Evolutionary conservation across 2,888 invertebrate species (phyloP).

Genomic region (Brachyopa scutellaris): DNA sequence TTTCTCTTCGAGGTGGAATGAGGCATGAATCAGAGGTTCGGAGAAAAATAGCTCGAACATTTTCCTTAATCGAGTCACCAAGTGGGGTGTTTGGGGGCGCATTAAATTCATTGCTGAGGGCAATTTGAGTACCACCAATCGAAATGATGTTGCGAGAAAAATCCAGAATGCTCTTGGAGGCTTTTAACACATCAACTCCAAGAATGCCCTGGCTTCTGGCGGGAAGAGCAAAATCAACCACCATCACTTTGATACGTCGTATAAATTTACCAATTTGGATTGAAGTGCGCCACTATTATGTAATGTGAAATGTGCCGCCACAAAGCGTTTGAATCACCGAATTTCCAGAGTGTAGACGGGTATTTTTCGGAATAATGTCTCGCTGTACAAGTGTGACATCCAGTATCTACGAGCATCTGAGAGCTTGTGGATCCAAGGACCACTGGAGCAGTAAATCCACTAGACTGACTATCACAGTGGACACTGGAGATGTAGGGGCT

Average conservation of each 20-base stretch:
- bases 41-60: not conserved
- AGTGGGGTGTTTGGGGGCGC: not conserved
- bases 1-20: too few relatives aligned
- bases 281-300: not conserved
- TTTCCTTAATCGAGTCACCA: not conserved
- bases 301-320: too few relatives aligned
- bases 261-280: not conserved
- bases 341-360: too few relatives aligned
- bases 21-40: not conserved
- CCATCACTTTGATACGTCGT: not conserved
- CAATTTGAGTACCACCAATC: not conserved
- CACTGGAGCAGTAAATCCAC: constrained; percentile 1
- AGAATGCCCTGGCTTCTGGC: constrained; percentile 1
- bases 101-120: not conserved
- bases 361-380: too few relatives aligned
- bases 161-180: not conserved
- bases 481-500: constrained; percentile 35
- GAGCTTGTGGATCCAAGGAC: not conserved
- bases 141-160: not conserved
- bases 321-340: too few relatives aligned
- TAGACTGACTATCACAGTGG: not conserved
- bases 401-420: constrained; percentile 6
- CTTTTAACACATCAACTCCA: not conserved
- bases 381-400: constrained; percentile 2
- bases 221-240: constrained; percentile 5